Conservation (phyloP, 2,113 vertebrate species). For the Erythrolamprus reginae region DNA sequence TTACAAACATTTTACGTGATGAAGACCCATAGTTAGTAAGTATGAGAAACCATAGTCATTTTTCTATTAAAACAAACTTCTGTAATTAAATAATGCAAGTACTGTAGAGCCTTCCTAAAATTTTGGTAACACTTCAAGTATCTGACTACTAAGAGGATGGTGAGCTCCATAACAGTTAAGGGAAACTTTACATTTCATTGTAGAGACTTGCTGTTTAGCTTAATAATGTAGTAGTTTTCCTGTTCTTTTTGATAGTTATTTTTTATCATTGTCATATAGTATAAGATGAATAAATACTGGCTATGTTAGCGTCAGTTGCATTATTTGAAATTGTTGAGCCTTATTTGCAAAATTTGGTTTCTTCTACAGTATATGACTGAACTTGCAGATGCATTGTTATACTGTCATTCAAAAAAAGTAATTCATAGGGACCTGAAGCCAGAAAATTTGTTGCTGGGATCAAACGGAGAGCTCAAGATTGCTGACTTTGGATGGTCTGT, state of each 20-base stretch:
- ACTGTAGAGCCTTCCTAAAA: too few relatives aligned
- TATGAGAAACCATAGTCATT: neutral
- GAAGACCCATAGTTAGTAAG: neutral
- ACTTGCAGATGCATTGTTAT: conserved; percentile 88
- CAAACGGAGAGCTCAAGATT: conserved; percentile 90
- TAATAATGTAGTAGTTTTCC: neutral
- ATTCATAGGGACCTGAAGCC: conserved; percentile 98
- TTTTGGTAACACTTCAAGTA: neutral
- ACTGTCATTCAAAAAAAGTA: conserved; percentile 93
- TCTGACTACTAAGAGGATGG: neutral
- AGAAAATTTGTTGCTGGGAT: conserved; percentile 89
- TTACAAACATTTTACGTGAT: neutral
- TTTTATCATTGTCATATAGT: neutral
- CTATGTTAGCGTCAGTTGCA: neutral
- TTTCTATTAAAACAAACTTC: neutral
- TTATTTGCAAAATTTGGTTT: neutral
- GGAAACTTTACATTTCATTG: neutral
- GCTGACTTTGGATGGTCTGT: conserved; percentile 99
- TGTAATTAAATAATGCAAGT: neutral
- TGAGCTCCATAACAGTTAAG: neutral
- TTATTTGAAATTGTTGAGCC: neutral
- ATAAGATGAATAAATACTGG: neutral
- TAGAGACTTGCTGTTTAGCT: neutral
- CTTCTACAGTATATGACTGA: conserved; percentile 87
- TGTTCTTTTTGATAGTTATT: neutral